A percentile compares a stretch with the other conserved stretches of the same genome.
phyloP scores from a whole-genome alignment of 1,140 invertebrate species.

The Latrodectus geometricus region DNA sequence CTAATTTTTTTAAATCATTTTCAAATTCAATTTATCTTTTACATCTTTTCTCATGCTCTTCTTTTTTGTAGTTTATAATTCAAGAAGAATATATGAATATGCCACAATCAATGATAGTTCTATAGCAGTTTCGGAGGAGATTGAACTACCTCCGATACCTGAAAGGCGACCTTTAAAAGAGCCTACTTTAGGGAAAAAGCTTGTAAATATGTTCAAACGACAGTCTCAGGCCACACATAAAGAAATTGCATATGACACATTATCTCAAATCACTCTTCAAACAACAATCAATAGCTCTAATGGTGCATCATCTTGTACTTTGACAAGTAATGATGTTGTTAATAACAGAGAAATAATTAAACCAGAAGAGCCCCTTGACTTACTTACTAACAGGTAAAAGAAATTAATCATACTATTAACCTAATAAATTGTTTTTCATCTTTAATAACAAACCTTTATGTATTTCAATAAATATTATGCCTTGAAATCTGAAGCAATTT shows the following conservation, averaged over 20 bases:
- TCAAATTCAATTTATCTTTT: too few relatives aligned
- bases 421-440: too few relatives aligned
- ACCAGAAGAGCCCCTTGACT: too few relatives aligned
- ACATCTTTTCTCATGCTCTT: too few relatives aligned
- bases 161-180: constrained; percentile 34
- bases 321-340: constrained; percentile 19
- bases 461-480: too few relatives aligned
- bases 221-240: not conserved
- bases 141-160: constrained; percentile 35
- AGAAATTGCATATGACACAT: constrained; percentile 35
- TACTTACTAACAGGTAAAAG: too few relatives aligned
- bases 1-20: too few relatives aligned
- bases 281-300: constrained; percentile 42
- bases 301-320: constrained; percentile 37
- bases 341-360: too few relatives aligned
- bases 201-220: constrained; percentile 41
- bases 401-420: too few relatives aligned
- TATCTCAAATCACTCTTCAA: constrained; percentile 31
- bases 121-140: not conserved
- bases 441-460: too few relatives aligned
- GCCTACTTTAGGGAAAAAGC: not conserved
- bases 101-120: constrained; percentile 42
- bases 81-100: constrained; percentile 74
- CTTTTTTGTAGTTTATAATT: constrained; percentile 72
- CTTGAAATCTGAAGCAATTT: too few relatives aligned